Conservation (phyloP, 2,797 vertebrate genomes). For the Acanthurus leucopareius region DNA sequence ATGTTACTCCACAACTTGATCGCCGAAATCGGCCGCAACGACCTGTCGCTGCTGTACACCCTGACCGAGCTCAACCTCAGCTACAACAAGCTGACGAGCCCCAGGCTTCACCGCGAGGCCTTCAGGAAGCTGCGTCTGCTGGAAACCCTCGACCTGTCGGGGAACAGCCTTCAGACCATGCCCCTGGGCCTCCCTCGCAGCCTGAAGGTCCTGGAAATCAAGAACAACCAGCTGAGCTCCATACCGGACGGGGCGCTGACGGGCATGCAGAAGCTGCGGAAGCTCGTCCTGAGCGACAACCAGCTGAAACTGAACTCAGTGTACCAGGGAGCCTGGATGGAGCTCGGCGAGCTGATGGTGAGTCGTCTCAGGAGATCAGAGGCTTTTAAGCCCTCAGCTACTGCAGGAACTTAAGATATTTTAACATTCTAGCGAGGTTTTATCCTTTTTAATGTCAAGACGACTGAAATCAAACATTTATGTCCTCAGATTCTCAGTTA, state of each 20-base stretch:
- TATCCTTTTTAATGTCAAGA: no score
- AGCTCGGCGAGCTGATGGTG: slow-evolving; percentile 93
- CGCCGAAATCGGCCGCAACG: slow-evolving; percentile 91
- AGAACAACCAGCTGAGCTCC: slow-evolving; percentile 90
- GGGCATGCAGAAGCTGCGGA: slow-evolving; percentile 92
- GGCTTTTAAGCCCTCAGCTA: background rate
- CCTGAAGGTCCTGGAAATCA: slow-evolving; percentile 90
- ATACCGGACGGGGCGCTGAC: slow-evolving; percentile 89
- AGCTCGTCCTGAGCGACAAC: slow-evolving; percentile 93
- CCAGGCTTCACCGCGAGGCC: slow-evolving; percentile 91
- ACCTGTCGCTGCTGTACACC: slow-evolving; percentile 92
- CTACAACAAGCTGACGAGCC: slow-evolving; percentile 94
- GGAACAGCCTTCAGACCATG: slow-evolving; percentile 89
- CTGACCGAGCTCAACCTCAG: slow-evolving; percentile 97
- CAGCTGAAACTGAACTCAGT: slow-evolving; percentile 91
- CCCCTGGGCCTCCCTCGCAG: slow-evolving; percentile 93
- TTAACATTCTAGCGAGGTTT: background rate
- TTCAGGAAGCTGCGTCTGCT: slow-evolving; percentile 94
- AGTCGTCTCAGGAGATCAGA: slow-evolving; percentile 37
- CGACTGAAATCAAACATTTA: no score
- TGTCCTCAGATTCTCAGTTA: no score
- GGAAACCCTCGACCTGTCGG: slow-evolving; percentile 93
- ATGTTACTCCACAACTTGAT: slow-evolving; percentile 97
- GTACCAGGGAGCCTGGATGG: slow-evolving; percentile 92
- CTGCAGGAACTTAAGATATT: slow-evolving; percentile 9